Conservation (phyloP, 2,797 vertebrate genomes). For the Galago senegalensis region DNA sequence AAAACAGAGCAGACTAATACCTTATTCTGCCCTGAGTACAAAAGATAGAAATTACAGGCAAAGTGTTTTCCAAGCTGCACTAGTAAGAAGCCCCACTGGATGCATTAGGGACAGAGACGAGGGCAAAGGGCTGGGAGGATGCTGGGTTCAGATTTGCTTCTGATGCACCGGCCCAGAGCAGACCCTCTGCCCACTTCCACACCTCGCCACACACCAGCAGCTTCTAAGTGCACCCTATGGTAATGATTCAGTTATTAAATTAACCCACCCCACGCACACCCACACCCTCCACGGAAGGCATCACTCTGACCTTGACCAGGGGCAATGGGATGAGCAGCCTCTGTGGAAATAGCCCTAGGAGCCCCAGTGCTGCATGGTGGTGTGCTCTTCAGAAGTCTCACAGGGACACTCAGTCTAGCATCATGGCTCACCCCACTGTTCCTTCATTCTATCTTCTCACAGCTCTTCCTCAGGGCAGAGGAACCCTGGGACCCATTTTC, state of each 20-base stretch:
- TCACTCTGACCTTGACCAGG: not conserved
- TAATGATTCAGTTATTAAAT: too few relatives aligned
- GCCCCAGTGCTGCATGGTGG: not conserved
- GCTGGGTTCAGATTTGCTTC: not conserved
- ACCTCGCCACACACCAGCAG: not conserved
- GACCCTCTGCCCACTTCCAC: not conserved
- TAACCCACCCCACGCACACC: too few relatives aligned
- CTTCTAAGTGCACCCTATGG: not conserved
- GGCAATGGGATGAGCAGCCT: not conserved
- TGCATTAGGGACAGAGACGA: not conserved
- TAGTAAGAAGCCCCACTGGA: not conserved
- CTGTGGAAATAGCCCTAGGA: not conserved
- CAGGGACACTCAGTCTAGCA: not conserved
- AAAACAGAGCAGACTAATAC: not conserved
- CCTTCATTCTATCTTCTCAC: not conserved
- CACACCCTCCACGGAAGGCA: fast-evolving
- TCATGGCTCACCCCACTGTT: not conserved
- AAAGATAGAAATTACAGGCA: not conserved
- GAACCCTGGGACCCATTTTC: not conserved
- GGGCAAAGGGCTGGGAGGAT: not conserved
- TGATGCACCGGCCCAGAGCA: not conserved
- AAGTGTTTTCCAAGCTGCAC: not conserved
- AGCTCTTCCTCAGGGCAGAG: not conserved
- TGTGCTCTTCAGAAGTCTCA: not conserved
- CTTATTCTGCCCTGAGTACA: not conserved